Evolutionary conservation across 1,140 invertebrate genomes (phyloP).

Genomic region (Thalassaphorura encarpata): DNA sequence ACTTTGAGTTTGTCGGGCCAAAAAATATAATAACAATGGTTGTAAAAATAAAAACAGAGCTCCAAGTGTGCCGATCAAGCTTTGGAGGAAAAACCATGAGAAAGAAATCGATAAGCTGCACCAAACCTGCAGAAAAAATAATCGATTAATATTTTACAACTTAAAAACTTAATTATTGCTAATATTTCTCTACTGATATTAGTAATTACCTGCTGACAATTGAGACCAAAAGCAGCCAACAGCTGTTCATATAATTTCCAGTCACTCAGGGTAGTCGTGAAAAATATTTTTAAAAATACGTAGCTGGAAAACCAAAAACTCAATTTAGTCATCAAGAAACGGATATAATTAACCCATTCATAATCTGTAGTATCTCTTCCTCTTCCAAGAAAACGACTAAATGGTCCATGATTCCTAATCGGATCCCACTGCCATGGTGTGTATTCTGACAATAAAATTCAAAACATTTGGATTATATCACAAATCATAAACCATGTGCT

Average conservation of each 20-base stretch:
- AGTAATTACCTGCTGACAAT: neutral
- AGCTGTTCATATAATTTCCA: neutral
- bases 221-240: neutral
- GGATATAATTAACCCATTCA: slow-evolving; percentile 45
- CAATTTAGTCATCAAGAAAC: slow-evolving; percentile 36
- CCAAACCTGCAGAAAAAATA: neutral
- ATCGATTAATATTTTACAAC: neutral
- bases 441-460: neutral
- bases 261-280: too few species aligned
- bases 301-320: slow-evolving; percentile 41
- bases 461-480: slow-evolving; percentile 1
- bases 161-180: neutral
- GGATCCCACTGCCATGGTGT: slow-evolving; percentile 17
- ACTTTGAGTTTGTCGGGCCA: slow-evolving; percentile 34
- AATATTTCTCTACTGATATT: neutral
- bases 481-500: neutral
- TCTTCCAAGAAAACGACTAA: slow-evolving; percentile 33
- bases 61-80: slow-evolving; percentile 35
- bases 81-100: slow-evolving; percentile 35
- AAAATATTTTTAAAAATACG: slow-evolving; percentile 36
- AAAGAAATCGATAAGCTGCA: slow-evolving; percentile 30
- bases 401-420: slow-evolving; percentile 23
- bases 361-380: slow-evolving; percentile 44
- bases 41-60: slow-evolving; percentile 37
- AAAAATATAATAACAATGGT: slow-evolving; percentile 37